Conservation (phyloP, 2,797 vertebrate genomes). For the Scolopax rusticola region DNA sequence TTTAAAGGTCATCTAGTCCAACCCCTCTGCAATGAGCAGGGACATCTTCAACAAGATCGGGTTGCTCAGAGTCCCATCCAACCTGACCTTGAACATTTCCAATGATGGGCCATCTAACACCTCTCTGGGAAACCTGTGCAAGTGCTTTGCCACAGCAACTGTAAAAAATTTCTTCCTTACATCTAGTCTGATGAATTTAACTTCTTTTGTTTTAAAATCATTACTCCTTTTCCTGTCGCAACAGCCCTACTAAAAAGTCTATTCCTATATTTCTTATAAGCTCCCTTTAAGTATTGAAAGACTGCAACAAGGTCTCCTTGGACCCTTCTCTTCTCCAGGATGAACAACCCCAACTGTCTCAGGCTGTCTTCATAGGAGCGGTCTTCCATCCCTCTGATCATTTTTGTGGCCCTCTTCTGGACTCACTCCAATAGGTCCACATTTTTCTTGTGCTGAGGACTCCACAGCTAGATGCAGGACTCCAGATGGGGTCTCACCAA, state of each 20-base stretch:
- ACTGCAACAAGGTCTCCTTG: neutral
- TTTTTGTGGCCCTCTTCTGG: neutral
- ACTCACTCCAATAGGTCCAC: neutral
- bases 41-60: neutral
- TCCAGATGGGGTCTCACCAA: neutral
- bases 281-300: neutral
- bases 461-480: neutral
- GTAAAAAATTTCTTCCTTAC: neutral
- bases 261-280: neutral
- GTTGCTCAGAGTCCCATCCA: neutral
- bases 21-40: neutral
- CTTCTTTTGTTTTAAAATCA: neutral
- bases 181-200: neutral
- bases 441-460: neutral
- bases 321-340: neutral
- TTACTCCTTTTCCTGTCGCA: neutral
- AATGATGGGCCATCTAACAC: neutral
- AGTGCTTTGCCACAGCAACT: neutral
- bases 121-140: neutral
- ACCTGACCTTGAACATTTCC: neutral
- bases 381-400: neutral
- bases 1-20: neutral
- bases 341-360: neutral
- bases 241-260: neutral
- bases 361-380: neutral